Conservation (phyloP, 2,888 invertebrate genomes). For the Zhengitettix transpicula region DNA sequence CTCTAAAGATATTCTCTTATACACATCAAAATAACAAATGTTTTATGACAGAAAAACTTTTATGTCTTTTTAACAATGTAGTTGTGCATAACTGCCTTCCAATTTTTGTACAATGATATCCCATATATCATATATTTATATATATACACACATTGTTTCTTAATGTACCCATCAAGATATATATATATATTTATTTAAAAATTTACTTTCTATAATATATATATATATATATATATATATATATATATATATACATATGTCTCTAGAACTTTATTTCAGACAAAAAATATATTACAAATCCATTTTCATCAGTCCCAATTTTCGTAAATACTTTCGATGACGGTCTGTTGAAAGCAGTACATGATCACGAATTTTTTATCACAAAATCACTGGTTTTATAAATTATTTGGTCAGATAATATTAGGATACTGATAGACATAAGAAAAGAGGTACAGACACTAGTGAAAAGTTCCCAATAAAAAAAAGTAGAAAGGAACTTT, state of each 20-base stretch:
- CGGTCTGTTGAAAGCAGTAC: background rate
- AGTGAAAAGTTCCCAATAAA: too few relatives aligned
- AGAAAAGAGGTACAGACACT: too few relatives aligned
- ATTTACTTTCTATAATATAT: background rate
- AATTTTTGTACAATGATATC: background rate
- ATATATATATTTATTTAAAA: background rate
- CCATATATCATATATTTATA: background rate
- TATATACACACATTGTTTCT: background rate
- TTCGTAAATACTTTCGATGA: background rate
- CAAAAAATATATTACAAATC: background rate
- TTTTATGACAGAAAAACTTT: too few relatives aligned
- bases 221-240: slow-evolving; percentile 15
- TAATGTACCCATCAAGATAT: background rate
- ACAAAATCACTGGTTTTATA: background rate
- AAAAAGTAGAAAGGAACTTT: too few relatives aligned
- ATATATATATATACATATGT: background rate
- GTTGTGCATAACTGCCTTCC: background rate
- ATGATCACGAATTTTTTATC: background rate
- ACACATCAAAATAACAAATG: background rate
- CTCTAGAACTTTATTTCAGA: background rate
- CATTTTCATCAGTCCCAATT: background rate
- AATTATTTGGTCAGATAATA: background rate
- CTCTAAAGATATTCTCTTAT: too few relatives aligned
- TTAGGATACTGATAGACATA: too few relatives aligned
- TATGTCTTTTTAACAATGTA: too few relatives aligned